Conservation (phyloP, 1,140 invertebrate species). For the Drosophila bipectinata region DNA sequence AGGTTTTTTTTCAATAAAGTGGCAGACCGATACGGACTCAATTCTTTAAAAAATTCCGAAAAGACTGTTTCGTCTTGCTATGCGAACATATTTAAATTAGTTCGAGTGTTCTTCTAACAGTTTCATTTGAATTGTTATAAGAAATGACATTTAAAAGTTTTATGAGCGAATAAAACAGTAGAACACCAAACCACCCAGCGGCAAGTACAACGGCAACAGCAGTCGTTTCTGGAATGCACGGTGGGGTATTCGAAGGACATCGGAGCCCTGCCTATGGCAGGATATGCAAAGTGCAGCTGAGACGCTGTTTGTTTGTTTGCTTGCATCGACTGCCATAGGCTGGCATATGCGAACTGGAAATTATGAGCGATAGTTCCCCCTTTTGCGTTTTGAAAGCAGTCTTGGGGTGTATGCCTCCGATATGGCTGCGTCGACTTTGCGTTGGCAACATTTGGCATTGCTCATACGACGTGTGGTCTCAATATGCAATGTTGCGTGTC, state of each 20-base stretch:
- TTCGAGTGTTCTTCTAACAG: slow-evolving; percentile 32
- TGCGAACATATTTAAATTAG: neutral
- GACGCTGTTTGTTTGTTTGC: slow-evolving; percentile 50
- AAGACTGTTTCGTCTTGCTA: too few species aligned
- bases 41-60: too few species aligned
- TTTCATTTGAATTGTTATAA: slow-evolving; percentile 36
- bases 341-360: slow-evolving; percentile 70
- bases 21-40: neutral
- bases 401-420: slow-evolving; percentile 22
- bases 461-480: slow-evolving; percentile 74
- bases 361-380: slow-evolving; percentile 71
- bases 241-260: slow-evolving; percentile 20
- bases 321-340: slow-evolving; percentile 47
- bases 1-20: too few species aligned
- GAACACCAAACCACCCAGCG: neutral
- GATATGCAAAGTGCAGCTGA: slow-evolving; percentile 68
- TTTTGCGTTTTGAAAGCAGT: slow-evolving; percentile 28
- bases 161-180: slow-evolving; percentile 61
- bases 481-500: slow-evolving; percentile 79
- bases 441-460: slow-evolving; percentile 64
- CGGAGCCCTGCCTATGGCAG: slow-evolving; percentile 34
- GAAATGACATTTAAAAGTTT: slow-evolving; percentile 65
- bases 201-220: slow-evolving; percentile 20
- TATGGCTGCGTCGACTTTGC: slow-evolving; percentile 4
- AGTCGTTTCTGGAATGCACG: slow-evolving; percentile 12